A percentile compares a stretch with the other conserved stretches of the same genome.
phyloP scores from a whole-genome alignment of 1,140 invertebrate genomes.

The Drosophila nikananu region DNA sequence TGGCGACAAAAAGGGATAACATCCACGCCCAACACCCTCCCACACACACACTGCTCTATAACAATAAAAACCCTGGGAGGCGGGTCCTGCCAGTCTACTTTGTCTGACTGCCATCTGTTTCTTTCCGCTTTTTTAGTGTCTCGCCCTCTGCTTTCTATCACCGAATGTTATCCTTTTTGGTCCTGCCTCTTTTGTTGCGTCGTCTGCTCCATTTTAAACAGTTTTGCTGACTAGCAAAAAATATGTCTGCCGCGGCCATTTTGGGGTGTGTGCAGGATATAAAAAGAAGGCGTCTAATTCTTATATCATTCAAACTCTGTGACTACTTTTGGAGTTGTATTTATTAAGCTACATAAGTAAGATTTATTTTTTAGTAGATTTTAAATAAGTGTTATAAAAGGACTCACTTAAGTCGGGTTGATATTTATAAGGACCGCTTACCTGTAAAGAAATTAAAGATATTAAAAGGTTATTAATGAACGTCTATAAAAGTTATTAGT shows the following conservation, averaged over 20 bases:
- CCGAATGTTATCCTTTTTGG: slow-evolving; percentile 26
- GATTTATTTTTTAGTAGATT: no score
- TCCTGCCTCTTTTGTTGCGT: slow-evolving; percentile 9
- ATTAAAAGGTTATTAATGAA: not conserved
- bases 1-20: slow-evolving; percentile 45
- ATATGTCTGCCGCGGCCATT: slow-evolving; percentile 61
- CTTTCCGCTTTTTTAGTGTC: slow-evolving; percentile 32
- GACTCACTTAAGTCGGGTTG: not conserved
- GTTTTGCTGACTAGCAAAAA: slow-evolving; percentile 61
- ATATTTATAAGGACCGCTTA: slow-evolving; percentile 4
- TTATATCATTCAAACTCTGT: not conserved
- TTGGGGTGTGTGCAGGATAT: slow-evolving; percentile 39
- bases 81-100: slow-evolving; percentile 27
- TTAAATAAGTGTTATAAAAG: not conserved
- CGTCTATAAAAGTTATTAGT: not conserved
- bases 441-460: slow-evolving; percentile 24
- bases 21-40: not conserved
- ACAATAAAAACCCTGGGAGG: slow-evolving; percentile 50
- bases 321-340: not conserved
- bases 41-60: slow-evolving; percentile 33
- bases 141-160: slow-evolving; percentile 12
- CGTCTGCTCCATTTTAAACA: slow-evolving; percentile 54
- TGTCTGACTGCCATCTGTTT: slow-evolving; percentile 36
- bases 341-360: not conserved
- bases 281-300: slow-evolving; percentile 58